Evolutionary conservation across 2,797 vertebrate genomes (phyloP).

Genomic region (Borostomias antarcticus): DNA sequence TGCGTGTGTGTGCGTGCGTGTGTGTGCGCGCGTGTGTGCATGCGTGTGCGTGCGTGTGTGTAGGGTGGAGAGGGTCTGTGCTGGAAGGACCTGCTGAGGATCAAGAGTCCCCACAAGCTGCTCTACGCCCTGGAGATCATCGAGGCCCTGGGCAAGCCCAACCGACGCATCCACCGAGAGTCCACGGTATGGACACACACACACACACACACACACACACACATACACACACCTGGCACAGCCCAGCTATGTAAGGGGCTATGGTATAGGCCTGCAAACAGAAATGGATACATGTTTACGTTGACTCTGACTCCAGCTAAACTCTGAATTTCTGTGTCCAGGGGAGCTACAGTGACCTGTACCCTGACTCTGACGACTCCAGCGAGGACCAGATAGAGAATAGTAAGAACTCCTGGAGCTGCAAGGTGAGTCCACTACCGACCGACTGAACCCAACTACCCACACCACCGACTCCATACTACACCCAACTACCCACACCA

Average conservation of each 20-base stretch:
- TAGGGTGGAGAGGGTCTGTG: conserved; percentile 89
- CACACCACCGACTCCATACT: background rate
- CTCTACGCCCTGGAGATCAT: conserved; percentile 98
- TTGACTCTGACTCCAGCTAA: background rate
- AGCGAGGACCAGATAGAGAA: conserved; percentile 99
- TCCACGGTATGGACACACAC: conserved; percentile 83
- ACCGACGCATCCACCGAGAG: conserved; percentile 93
- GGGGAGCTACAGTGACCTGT: conserved; percentile 98
- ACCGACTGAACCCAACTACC: background rate
- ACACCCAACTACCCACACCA: conserved; percentile 6
- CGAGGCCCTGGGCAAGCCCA: conserved; percentile 96
- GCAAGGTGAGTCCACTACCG: conserved; percentile 87
- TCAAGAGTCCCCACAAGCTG: conserved; percentile 97
- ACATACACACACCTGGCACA: background rate
- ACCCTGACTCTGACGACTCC: conserved; percentile 97
- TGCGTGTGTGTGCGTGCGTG: no score
- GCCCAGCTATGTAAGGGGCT: no score
- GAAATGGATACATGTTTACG: background rate
- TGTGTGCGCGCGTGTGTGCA: no score
- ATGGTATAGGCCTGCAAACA: background rate
- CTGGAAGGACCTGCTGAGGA: conserved; percentile 96
- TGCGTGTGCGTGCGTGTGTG: conserved; percentile 23
- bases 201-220: background rate
- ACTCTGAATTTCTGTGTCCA: conserved; percentile 49
- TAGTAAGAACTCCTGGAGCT: conserved; percentile 99